Percentiles rank a stretch among this genome's conserved stretches.
Conservation (phyloP, 2,797 vertebrate genomes). For the Aphelocoma californica region DNA sequence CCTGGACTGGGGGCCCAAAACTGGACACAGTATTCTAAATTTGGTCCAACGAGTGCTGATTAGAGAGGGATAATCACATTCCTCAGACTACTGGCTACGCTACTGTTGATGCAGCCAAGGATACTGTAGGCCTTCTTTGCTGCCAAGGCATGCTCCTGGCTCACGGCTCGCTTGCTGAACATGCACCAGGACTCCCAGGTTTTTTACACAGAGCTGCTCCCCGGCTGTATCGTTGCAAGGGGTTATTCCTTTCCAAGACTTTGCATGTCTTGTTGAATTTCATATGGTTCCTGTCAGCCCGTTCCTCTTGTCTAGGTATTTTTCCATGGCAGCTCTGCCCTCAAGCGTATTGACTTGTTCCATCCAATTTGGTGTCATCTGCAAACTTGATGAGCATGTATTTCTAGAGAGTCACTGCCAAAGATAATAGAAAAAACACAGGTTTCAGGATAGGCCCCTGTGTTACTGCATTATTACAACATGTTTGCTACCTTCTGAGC, state of each 20-base stretch:
- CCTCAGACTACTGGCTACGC: conserved; percentile 50
- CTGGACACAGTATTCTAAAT: conserved; percentile 21
- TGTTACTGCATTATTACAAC: background rate
- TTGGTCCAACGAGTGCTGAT: conserved; percentile 26
- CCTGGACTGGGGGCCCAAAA: background rate
- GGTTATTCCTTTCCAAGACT: background rate
- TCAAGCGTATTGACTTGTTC: background rate
- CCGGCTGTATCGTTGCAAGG: background rate
- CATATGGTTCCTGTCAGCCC: background rate
- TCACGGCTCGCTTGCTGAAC: background rate
- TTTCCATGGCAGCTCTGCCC: background rate
- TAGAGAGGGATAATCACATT: conserved; percentile 55
- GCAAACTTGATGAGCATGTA: background rate
- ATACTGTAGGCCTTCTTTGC: conserved; percentile 24
- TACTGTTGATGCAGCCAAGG: conserved; percentile 44
- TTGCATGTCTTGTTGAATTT: conserved; percentile 3
- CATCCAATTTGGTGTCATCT: background rate
- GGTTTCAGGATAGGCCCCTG: background rate
- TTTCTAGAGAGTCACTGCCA: background rate
- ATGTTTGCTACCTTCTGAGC: background rate
- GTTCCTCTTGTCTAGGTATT: background rate
- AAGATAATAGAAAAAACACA: background rate
- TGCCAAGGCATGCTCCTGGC: conserved; percentile 62
- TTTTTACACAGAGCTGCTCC: background rate
- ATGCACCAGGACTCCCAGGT: background rate